A percentile compares a stretch with the other conserved stretches of the same genome.
These are phyloP conservation scores for Endomychus coccineus DNA, from an alignment of 2,888 invertebrate species.

Conservation along the genomic window DNA sequence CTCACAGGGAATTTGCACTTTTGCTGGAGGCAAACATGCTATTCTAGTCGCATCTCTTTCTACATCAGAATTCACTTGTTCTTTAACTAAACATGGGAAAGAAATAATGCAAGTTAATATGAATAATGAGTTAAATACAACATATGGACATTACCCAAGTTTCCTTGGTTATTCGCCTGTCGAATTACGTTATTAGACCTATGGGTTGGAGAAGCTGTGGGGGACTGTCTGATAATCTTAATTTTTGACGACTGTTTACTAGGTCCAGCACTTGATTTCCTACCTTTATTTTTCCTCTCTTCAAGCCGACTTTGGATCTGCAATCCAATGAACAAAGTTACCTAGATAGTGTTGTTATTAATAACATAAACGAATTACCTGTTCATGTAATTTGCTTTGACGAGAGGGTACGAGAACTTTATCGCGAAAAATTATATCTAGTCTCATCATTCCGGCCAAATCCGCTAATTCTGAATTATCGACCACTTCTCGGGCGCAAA, in stretches of 20 bases:
- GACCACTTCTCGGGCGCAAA: constrained; percentile 68
- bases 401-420: constrained; percentile 43
- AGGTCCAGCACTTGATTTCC: constrained; percentile 40
- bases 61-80: constrained; percentile 44
- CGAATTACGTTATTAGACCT: constrained; percentile 32
- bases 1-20: constrained; percentile 58
- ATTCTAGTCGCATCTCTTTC: constrained; percentile 51
- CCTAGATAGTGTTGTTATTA: too few species aligned
- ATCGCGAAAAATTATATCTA: constrained; percentile 49
- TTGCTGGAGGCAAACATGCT: constrained; percentile 72
- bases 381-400: constrained; percentile 52
- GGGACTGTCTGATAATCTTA: constrained; percentile 28
- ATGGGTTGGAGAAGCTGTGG: constrained; percentile 30
- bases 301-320: constrained; percentile 49
- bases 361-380: constrained; percentile 37
- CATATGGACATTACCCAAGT: constrained; percentile 19
- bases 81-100: constrained; percentile 38
- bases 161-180: constrained; percentile 30
- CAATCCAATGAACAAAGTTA: too few species aligned
- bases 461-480: constrained; percentile 51
- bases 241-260: constrained; percentile 38
- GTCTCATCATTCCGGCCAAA: constrained; percentile 50
- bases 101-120: constrained; percentile 1
- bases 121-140: constrained; percentile 3
- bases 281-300: constrained; percentile 48